Percentiles rank a stretch among this genome's conserved stretches.
These are phyloP conservation scores for Oreohelix idahoensis DNA, from an alignment of 1,140 invertebrate genomes.

Conservation along the genomic window DNA sequence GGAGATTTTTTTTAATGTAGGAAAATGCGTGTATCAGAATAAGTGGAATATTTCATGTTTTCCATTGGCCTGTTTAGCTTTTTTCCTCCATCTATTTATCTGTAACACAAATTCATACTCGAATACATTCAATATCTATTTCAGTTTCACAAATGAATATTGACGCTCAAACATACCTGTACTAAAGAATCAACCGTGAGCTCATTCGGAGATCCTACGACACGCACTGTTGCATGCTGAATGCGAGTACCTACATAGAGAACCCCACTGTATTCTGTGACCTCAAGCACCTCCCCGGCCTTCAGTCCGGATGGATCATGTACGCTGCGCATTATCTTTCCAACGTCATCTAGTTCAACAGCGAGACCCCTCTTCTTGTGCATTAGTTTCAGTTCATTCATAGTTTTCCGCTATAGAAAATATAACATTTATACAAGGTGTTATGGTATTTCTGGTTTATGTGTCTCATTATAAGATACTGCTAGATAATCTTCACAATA, in stretches of 20 bases:
- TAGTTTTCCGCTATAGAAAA: conserved; percentile 70
- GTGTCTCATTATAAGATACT: too few relatives aligned
- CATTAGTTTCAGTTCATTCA: conserved; percentile 77
- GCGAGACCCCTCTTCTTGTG: conserved; percentile 76
- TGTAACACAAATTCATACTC: too few relatives aligned
- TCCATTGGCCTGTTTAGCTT: too few relatives aligned
- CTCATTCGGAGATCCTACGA: neutral
- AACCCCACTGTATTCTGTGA: conserved; percentile 65
- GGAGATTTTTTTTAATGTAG: too few relatives aligned
- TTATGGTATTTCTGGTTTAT: too few relatives aligned
- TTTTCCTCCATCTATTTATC: too few relatives aligned
- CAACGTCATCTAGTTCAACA: conserved; percentile 67
- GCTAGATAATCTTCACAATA: too few relatives aligned
- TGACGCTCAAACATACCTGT: conserved; percentile 17
- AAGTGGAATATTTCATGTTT: too few relatives aligned
- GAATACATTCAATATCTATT: too few relatives aligned
- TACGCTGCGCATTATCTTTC: conserved; percentile 68
- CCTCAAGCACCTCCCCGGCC: conserved; percentile 68
- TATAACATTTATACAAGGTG: too few relatives aligned
- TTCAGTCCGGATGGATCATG: conserved; percentile 68
- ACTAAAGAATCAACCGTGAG: neutral
- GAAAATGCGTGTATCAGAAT: too few relatives aligned
- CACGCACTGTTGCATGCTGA: conserved; percentile 29
- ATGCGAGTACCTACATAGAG: conserved; percentile 77
- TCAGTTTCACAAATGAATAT: too few relatives aligned